Evolutionary conservation across 2,888 invertebrate species (phyloP).

Genomic region (Geophilus truncorum): DNA sequence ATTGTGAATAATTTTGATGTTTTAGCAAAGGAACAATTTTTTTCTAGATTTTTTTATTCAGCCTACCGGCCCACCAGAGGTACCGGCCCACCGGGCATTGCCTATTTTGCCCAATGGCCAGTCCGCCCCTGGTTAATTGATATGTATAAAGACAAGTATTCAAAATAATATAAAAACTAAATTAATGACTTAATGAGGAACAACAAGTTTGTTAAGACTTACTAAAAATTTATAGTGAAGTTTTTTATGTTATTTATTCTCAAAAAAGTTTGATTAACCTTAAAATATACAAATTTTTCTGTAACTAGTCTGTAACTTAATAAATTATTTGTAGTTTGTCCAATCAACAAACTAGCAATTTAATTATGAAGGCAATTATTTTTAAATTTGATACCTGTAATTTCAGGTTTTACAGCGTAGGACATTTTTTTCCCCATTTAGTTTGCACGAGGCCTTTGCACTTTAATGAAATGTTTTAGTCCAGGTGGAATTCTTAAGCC

Average conservation of each 20-base stretch:
- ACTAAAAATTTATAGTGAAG: neutral
- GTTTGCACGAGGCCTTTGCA: neutral
- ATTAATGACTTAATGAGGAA: no score
- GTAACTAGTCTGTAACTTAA: neutral
- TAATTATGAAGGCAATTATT: neutral
- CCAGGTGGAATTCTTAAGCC: neutral
- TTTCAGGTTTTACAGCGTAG: neutral
- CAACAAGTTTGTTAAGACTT: no score
- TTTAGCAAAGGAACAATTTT: no score
- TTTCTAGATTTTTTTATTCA: neutral
- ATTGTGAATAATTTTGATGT: no score
- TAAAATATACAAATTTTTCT: neutral
- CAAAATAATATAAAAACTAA: no score
- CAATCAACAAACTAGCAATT: neutral
- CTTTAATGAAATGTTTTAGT: neutral
- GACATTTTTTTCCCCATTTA: neutral
- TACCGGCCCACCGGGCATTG: no score
- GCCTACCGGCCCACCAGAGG: no score
- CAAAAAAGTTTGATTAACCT: neutral
- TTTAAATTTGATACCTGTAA: conserved; percentile 12
- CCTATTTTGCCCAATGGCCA: no score
- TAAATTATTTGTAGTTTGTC: neutral
- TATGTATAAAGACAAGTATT: no score
- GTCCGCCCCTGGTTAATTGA: no score
- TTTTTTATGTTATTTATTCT: neutral